phyloP scores from a whole-genome alignment of 2,113 vertebrate species.

The Neogobius melanostomus region DNA sequence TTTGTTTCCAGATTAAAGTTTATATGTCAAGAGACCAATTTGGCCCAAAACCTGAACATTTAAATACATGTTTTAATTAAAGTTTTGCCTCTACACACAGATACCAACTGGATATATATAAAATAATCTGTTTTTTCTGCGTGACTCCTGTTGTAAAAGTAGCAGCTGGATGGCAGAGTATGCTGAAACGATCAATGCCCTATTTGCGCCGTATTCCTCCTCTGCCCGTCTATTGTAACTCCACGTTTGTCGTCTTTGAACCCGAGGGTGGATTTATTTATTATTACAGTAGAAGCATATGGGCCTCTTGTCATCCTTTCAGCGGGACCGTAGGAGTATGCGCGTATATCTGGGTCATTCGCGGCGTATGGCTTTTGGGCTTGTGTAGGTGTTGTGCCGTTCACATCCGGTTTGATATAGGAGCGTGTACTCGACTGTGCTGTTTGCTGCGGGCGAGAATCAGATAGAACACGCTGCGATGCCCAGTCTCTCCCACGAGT shows the following conservation, averaged over 20 bases:
- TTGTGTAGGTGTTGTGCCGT: slow-evolving; percentile 46
- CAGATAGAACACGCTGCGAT: slow-evolving; percentile 50
- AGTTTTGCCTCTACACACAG: too few relatives aligned
- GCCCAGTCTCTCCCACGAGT: slow-evolving; percentile 61
- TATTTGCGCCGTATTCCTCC: too few relatives aligned
- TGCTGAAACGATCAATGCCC: too few relatives aligned
- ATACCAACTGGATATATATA: too few relatives aligned
- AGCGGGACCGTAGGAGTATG: slow-evolving; percentile 32
- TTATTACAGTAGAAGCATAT: slow-evolving; percentile 12
- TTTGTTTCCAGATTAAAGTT: too few relatives aligned
- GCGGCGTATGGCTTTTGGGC: slow-evolving; percentile 38
- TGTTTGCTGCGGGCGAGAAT: slow-evolving; percentile 54
- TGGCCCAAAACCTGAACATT: too few relatives aligned
- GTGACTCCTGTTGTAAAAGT: too few relatives aligned
- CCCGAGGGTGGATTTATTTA: slow-evolving; percentile 5
- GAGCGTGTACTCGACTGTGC: slow-evolving; percentile 14
- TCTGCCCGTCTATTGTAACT: neutral
- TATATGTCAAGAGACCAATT: too few relatives aligned
- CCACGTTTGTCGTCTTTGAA: neutral
- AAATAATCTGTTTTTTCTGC: too few relatives aligned
- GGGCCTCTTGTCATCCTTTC: slow-evolving; percentile 11
- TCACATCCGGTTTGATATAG: slow-evolving; percentile 19
- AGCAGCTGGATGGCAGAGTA: too few relatives aligned
- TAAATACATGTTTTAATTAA: too few relatives aligned
- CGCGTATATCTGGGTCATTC: slow-evolving; percentile 40